phyloP scores from a whole-genome alignment of 1,140 invertebrate genomes.

The Musca vetustissima region DNA sequence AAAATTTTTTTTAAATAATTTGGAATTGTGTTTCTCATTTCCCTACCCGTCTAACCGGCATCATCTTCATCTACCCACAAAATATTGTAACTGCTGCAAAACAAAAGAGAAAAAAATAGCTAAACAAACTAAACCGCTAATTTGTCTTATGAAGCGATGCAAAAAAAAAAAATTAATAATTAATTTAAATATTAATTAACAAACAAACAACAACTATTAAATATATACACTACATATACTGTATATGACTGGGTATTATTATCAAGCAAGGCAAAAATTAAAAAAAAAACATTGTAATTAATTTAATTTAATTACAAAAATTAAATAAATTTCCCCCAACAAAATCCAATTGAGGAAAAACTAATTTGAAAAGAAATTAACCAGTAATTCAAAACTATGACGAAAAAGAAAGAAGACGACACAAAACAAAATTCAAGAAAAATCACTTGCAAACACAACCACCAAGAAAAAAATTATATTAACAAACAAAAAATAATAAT shows the following conservation, averaged over 20 bases:
- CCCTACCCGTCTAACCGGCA: too few relatives aligned
- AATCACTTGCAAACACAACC: conserved; percentile 23
- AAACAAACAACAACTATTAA: too few relatives aligned
- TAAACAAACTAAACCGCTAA: conserved; percentile 4
- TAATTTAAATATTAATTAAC: not conserved
- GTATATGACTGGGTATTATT: too few relatives aligned
- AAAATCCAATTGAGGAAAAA: not conserved
- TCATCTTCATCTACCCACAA: too few relatives aligned
- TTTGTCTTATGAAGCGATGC: conserved; percentile 12
- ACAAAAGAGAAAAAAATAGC: not conserved
- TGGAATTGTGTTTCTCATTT: too few relatives aligned
- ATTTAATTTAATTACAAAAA: not conserved
- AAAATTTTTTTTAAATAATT: too few relatives aligned
- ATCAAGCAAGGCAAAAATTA: too few relatives aligned
- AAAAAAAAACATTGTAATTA: not conserved
- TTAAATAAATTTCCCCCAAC: too few relatives aligned
- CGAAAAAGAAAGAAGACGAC: not conserved
- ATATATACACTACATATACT: too few relatives aligned
- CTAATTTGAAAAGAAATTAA: not conserved
- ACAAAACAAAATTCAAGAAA: not conserved
- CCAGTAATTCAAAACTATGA: too few relatives aligned
- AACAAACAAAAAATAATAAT: conserved; percentile 8
- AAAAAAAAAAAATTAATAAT: not conserved
- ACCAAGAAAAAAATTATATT: conserved; percentile 13
- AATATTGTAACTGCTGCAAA: too few relatives aligned